Base-by-base conservation (phyloP, 1,140 invertebrate species). In the Tetramorium alpestre region DNA sequence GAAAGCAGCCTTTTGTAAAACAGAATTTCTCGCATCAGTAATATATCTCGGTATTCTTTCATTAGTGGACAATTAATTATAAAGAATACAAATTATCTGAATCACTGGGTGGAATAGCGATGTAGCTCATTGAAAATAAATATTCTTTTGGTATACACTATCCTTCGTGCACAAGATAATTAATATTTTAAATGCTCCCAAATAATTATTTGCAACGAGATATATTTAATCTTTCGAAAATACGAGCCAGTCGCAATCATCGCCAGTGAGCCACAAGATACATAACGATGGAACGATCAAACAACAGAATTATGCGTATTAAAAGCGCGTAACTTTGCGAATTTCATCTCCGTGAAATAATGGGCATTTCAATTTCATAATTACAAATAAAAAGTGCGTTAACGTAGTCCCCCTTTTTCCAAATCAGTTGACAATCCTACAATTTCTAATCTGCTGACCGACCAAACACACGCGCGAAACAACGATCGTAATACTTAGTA, bases 361-460 rank as follows among this genome's bases (percentile, higher is more conserved):
- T 41, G 13, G 11, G 5, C 33, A 25, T n/a, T 28, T 41, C 73
- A 84, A 54, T 38, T 60, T 10, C 77, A 84, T 88, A 88, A 88
- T 82, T 88, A 70, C 62, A 51, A 84, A 73, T 62, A 62, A 54
- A 88, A 84, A 84, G 86, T 33, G 33, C 33, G 33, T 85, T 75
- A 84, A 76, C 88, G 84, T 85, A 84, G 13, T 41, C 33, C 38
- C 51, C 13, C 13, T 22, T 3, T 33, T 16, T 38, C 22, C 51
- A 49, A 51, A 44, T 22, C 54, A 25, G 33, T 22, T 38, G 38
- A 82, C 86, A 75, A 33, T 5, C 13, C 28, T 22, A 51, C 51
- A 41, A 41, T 38, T 33, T 51, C 18, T 84, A 87, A 87, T 87
- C 54, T 81, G 65, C 58, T 10, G 18, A 67, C 60, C 18, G 67